These are phyloP conservation scores for Zaprionus obscuricornis DNA, from an alignment of 2,888 invertebrate species.

Conservation along the genomic window DNA sequence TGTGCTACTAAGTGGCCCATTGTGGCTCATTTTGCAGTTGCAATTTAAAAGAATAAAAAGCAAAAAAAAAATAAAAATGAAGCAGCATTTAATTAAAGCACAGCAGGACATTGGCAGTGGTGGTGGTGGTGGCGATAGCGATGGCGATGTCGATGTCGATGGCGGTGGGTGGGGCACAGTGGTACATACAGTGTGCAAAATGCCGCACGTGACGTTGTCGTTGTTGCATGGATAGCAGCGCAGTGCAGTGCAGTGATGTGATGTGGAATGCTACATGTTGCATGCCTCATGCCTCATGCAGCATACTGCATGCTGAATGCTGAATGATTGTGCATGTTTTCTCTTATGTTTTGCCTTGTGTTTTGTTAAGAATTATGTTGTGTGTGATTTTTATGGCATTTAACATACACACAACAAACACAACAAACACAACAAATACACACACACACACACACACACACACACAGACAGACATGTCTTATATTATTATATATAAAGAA, in stretches of 20 bases:
- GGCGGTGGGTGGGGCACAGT: neutral
- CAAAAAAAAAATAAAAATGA: too few relatives aligned
- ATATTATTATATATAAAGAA: neutral
- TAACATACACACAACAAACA: constrained; percentile 36
- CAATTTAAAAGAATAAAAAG: constrained; percentile 76
- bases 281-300: too few relatives aligned
- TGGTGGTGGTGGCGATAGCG: neutral
- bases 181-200: neutral
- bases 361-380: constrained; percentile 55
- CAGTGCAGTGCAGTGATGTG: constrained; percentile 36
- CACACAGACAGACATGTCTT: constrained; percentile 4
- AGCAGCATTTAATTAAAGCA: constrained; percentile 73
- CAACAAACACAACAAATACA: neutral
- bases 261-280: neutral
- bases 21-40: constrained; percentile 76
- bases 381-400: constrained; percentile 68
- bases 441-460: constrained; percentile 12
- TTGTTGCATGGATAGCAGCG: constrained; percentile 10
- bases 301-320: constrained; percentile 47
- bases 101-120: constrained; percentile 43
- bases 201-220: constrained; percentile 63
- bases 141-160: neutral
- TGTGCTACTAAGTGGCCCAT: constrained; percentile 67
- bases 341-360: constrained; percentile 16
- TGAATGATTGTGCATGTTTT: constrained; percentile 65